A percentile compares a stretch with the other conserved stretches of the same genome.
Evolutionary conservation across 1,140 invertebrate genomes (phyloP).

Genomic region (Lepeophtheirus salmonis): DNA sequence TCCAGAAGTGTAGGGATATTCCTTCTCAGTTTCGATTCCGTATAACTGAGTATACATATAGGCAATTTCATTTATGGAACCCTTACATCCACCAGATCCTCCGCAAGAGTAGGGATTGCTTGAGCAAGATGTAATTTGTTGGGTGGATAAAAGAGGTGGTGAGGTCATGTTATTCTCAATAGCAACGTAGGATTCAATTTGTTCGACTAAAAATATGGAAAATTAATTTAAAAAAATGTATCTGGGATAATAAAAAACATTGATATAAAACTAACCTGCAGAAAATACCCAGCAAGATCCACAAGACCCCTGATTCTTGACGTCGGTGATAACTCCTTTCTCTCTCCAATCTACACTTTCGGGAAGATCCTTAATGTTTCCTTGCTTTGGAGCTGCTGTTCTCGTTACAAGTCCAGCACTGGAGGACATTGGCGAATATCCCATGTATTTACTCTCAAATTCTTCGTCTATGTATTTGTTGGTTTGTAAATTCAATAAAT

Average conservation of each 20-base stretch:
- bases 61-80: slow-evolving; percentile 14
- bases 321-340: slow-evolving; percentile 62
- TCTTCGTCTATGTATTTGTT: too few relatives aligned
- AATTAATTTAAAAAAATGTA: too few relatives aligned
- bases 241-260: too few relatives aligned
- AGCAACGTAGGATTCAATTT: slow-evolving; percentile 1
- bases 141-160: slow-evolving; percentile 1
- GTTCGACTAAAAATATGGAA: background rate
- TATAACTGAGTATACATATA: slow-evolving; percentile 8
- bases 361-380: slow-evolving; percentile 46
- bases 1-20: slow-evolving; percentile 1
- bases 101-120: slow-evolving; percentile 8
- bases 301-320: slow-evolving; percentile 86
- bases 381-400: too few relatives aligned
- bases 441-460: too few relatives aligned
- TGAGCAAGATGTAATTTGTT: slow-evolving; percentile 14
- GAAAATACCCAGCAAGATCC: slow-evolving; percentile 91
- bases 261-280: slow-evolving; percentile 26
- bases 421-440: too few relatives aligned
- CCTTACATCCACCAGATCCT: slow-evolving; percentile 15
- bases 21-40: background rate
- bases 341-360: slow-evolving; percentile 63
- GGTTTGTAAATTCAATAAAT: too few relatives aligned
- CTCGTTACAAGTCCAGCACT: too few relatives aligned
- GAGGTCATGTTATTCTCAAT: background rate